A percentile compares a stretch with the other conserved stretches of the same genome.
Evolutionary conservation across 2,113 vertebrate species (phyloP).

Genomic region (Andinoacara biseriatus): DNA sequence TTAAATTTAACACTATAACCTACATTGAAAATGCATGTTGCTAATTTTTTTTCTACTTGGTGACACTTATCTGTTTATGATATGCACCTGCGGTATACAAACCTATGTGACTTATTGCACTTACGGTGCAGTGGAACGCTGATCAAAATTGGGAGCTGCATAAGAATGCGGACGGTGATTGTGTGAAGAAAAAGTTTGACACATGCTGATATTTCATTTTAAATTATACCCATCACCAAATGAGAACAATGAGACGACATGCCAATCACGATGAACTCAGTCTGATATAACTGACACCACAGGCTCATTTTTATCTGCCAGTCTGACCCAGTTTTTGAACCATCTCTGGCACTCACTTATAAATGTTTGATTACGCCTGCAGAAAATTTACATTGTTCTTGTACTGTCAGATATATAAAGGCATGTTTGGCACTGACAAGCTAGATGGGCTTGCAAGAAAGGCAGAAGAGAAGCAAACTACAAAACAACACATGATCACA

Average conservation of each 20-base stretch:
- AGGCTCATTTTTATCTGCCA: constrained; percentile 3
- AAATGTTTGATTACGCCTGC: constrained; percentile 19
- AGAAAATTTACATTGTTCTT: constrained; percentile 24
- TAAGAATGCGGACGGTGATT: not conserved
- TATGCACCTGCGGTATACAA: too few relatives aligned
- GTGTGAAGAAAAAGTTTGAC: not conserved
- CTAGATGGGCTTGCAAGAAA: not conserved
- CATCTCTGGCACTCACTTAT: constrained; percentile 4
- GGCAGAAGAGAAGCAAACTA: constrained; percentile 5
- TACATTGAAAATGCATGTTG: too few relatives aligned
- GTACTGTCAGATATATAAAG: constrained; percentile 22
- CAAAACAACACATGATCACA: constrained; percentile 13
- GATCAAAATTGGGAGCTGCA: not conserved
- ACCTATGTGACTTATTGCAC: too few relatives aligned
- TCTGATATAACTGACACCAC: not conserved
- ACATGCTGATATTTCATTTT: not conserved
- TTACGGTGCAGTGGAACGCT: not conserved
- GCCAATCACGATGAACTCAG: not conserved
- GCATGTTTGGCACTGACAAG: not conserved
- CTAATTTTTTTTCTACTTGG: too few relatives aligned
- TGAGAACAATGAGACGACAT: not conserved
- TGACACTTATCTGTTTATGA: too few relatives aligned
- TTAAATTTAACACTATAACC: too few relatives aligned
- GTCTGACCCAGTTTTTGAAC: constrained; percentile 30
- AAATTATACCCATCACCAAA: not conserved